Conservation (phyloP, 2,797 vertebrate genomes). For the Gymnodraco acuticeps region DNA sequence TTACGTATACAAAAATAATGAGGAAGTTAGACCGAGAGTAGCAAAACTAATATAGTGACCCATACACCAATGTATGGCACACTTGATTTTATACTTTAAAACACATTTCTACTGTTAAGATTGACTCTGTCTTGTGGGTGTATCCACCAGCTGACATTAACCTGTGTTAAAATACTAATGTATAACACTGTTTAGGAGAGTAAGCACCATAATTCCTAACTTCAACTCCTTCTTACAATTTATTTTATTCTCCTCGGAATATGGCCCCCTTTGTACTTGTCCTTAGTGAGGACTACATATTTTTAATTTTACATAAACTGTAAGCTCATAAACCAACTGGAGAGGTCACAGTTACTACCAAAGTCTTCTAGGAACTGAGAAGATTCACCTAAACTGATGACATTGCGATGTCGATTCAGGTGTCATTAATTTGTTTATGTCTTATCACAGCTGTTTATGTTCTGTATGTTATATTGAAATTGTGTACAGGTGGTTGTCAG, state of each 20-base stretch:
- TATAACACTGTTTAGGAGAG: constrained; percentile 3
- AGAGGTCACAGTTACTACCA: not conserved
- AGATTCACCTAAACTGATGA: constrained; percentile 17
- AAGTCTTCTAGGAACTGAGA: constrained; percentile 13
- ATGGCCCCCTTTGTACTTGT: not conserved
- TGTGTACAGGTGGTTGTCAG: not conserved
- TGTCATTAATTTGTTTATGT: not conserved
- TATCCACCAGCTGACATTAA: constrained; percentile 7
- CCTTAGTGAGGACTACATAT: constrained; percentile 24
- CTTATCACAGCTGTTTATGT: not conserved
- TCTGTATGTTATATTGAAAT: constrained; percentile 3
- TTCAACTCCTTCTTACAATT: constrained; percentile 1
- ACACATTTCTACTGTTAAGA: constrained; percentile 1
- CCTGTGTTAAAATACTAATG: constrained; percentile 15
- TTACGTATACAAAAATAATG: not conserved
- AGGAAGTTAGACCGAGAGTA: not conserved
- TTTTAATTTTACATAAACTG: constrained; percentile 33
- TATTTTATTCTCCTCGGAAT: constrained; percentile 34
- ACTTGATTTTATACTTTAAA: constrained; percentile 4
- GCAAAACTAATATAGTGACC: not conserved
- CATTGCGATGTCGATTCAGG: not conserved
- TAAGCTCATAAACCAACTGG: constrained; percentile 17
- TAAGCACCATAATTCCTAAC: constrained; percentile 8
- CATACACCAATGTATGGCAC: not conserved
- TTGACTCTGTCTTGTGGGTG: not conserved